Conservation (phyloP, 2,797 vertebrate species). For the Ataeniobius toweri region DNA sequence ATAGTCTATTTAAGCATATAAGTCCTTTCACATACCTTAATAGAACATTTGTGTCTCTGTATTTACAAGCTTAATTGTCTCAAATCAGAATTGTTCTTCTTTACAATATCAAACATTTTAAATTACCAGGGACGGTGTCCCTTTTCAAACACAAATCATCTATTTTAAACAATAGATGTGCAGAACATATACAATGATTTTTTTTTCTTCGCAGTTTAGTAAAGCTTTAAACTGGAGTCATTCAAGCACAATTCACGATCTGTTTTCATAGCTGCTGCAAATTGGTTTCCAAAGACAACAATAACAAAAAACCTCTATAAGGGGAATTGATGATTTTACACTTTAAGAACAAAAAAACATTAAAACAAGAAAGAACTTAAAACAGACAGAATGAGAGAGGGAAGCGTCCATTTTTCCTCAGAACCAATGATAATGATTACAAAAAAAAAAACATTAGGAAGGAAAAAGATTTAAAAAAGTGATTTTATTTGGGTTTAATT, state of each 20-base stretch:
- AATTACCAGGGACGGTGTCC: constrained; percentile 85
- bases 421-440: not conserved
- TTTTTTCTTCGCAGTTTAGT: constrained; percentile 84
- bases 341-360: constrained; percentile 29
- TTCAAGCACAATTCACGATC: constrained; percentile 73
- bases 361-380: constrained; percentile 42
- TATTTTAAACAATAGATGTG: constrained; percentile 99
- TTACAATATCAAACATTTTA: constrained; percentile 97
- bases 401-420: constrained; percentile 42
- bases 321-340: constrained; percentile 41
- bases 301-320: constrained; percentile 30
- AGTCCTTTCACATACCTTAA: constrained; percentile 93
- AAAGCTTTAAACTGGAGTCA: constrained; percentile 91
- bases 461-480: constrained; percentile 63
- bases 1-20: constrained; percentile 99
- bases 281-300: constrained; percentile 38
- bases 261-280: constrained; percentile 51
- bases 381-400: constrained; percentile 9
- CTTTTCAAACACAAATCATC: constrained; percentile 91
- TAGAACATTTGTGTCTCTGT: constrained; percentile 95
- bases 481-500: constrained; percentile 76
- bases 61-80: constrained; percentile 94
- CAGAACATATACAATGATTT: constrained; percentile 89
- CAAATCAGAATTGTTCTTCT: constrained; percentile 87
- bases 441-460: constrained; percentile 22